Evolutionary conservation across 2,888 invertebrate species (phyloP).

Genomic region (Mayetiola destructor): DNA sequence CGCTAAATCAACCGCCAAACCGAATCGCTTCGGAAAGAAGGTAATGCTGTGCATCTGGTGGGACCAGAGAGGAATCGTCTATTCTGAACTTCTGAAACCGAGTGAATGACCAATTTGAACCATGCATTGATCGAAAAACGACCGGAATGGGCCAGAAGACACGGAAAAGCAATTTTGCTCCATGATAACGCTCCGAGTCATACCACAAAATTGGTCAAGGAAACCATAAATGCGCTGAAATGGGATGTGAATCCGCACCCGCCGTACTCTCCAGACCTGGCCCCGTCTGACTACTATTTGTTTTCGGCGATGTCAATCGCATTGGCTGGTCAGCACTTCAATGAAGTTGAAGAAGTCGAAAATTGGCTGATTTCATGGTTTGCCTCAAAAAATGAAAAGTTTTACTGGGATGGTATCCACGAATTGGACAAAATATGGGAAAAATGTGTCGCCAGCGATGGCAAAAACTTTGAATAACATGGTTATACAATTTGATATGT

Average conservation of each 20-base stretch:
- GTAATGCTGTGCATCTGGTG: too few relatives aligned
- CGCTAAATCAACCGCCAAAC: constrained; percentile 18
- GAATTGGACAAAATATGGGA: constrained; percentile 17
- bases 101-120: constrained; percentile 17
- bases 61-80: constrained; percentile 18
- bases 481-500: neutral
- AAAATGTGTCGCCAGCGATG: constrained; percentile 16
- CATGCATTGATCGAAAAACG: constrained; percentile 18
- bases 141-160: constrained; percentile 19
- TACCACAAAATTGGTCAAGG: constrained; percentile 16
- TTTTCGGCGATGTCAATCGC: constrained; percentile 17
- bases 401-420: constrained; percentile 17
- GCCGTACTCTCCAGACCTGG: constrained; percentile 18
- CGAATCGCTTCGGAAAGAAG: constrained; percentile 19
- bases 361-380: constrained; percentile 15
- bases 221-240: constrained; percentile 14
- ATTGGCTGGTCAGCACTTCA: constrained; percentile 16
- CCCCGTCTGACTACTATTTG: constrained; percentile 17
- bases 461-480: neutral
- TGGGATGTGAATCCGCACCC: constrained; percentile 17
- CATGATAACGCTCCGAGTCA: constrained; percentile 9
- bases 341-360: constrained; percentile 15
- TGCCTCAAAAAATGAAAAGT: constrained; percentile 17
- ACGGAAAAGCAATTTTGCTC: constrained; percentile 19
- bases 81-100: constrained; percentile 16